Base-by-base conservation (phyloP, 1,140 invertebrate species). In the Nasonia longicornis region DNA sequence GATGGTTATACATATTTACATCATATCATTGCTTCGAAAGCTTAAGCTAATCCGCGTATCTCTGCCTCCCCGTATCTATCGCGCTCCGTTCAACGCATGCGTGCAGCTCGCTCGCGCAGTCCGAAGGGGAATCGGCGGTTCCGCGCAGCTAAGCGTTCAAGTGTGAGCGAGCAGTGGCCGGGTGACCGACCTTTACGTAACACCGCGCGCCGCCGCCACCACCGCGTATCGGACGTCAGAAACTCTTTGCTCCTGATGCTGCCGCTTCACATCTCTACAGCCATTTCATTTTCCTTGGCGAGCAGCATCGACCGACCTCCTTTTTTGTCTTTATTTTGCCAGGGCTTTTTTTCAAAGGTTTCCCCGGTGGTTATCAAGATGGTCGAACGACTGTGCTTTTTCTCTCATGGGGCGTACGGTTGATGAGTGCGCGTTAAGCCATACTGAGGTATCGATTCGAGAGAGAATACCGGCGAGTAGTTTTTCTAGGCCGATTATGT, bases 131-230 rank as follows among this genome's bases (percentile, higher is more conserved):
- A 64, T 22, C 63, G 63, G n/a, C 22, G n/a, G 26, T 64, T n/a
- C 63, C 63, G 22, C n/a, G 10, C n/a, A 64, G 63, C 67, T 58
- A 75, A 35, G 67, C 73, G 52, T 83, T 48, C 16, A 79, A 71
- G 67, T 72, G 72, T 74, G 71, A 67, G 83, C 76, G 82, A 83
- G 84, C 77, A 82, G 85, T 87, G 87, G 86, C 87, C 88, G 89
- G 89, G 89, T 91, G 89, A 91, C 87, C 89, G 90, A 91, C 90
- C 90, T 91, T 91, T 91, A 90, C 89, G 89, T 91, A 91, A 91
- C 87, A 91, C 87, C 85, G 85, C 84, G 81, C 83, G 86, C 85
- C 87, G 87, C 88, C 86, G 86, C 83, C 31, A 35, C 31, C 31
- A 35, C 26, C 85, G 85, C 80, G 52, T 87, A 88, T 87, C 89